Evolutionary conservation across 2,888 invertebrate genomes (phyloP).

Genomic region (Endotricha flammealis): DNA sequence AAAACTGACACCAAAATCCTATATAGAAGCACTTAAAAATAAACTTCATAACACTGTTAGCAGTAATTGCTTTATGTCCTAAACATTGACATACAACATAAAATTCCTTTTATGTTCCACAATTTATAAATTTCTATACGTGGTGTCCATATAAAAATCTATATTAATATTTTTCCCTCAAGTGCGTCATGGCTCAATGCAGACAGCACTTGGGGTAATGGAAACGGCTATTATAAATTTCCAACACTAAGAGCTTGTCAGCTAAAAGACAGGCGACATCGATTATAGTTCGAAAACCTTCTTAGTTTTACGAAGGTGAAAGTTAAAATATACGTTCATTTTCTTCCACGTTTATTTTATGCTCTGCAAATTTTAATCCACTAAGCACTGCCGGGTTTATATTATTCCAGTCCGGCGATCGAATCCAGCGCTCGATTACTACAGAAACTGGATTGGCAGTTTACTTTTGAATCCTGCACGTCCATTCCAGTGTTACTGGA

Average conservation of each 20-base stretch:
- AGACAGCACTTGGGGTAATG: slow-evolving; percentile 62
- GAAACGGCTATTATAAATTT: slow-evolving; percentile 71
- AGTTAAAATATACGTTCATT: slow-evolving; percentile 9
- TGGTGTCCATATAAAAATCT: slow-evolving; percentile 11
- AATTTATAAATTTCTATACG: slow-evolving; percentile 2
- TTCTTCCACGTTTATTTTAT: too few species aligned
- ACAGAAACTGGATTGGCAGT: too few species aligned
- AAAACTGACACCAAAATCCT: too few species aligned
- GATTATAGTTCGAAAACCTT: slow-evolving; percentile 39
- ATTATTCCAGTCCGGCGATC: too few species aligned
- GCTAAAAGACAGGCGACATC: slow-evolving; percentile 42
- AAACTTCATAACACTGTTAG: too few species aligned
- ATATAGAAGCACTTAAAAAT: too few species aligned
- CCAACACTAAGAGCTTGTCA: slow-evolving; percentile 63
- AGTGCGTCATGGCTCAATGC: slow-evolving; percentile 58
- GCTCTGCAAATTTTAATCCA: too few species aligned
- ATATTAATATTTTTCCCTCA: slow-evolving; percentile 42
- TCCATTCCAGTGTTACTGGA: too few species aligned
- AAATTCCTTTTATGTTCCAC: slow-evolving; percentile 2
- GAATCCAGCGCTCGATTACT: too few species aligned
- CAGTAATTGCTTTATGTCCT: background rate
- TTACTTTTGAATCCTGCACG: too few species aligned
- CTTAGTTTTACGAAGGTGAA: slow-evolving; percentile 2
- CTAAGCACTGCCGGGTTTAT: too few species aligned
- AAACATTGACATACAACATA: slow-evolving; percentile 2